These are phyloP conservation scores for Oscheius onirici DNA, from an alignment of 2,888 invertebrate species.

Conservation along the genomic window DNA sequence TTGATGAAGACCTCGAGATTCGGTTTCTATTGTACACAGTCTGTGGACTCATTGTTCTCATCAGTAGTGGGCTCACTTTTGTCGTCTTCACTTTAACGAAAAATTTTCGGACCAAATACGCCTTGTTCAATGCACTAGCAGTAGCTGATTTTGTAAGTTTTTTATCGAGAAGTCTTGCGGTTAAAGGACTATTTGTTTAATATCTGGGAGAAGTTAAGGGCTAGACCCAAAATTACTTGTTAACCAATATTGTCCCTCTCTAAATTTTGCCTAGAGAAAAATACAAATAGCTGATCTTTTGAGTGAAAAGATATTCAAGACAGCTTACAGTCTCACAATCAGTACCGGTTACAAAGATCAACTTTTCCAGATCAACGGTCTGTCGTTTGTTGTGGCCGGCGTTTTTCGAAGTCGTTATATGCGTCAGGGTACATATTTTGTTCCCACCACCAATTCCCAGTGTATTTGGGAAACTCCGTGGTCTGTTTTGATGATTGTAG, in stretches of 20 bases:
- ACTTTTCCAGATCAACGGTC: conserved; percentile 50
- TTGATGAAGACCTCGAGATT: conserved; percentile 32
- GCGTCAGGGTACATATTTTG: conserved; percentile 31
- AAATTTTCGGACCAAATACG: conserved; percentile 48
- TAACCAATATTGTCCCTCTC: too few relatives aligned
- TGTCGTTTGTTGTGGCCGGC: conserved; percentile 48
- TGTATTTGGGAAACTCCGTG: conserved; percentile 47
- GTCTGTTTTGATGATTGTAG: conserved; percentile 50
- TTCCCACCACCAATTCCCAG: conserved; percentile 36
- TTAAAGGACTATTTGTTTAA: not conserved
- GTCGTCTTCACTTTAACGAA: conserved; percentile 48
- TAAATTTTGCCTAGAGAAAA: too few relatives aligned
- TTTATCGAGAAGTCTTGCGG: not conserved
- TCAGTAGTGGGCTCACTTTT: conserved; percentile 42
- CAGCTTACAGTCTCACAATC: too few relatives aligned
- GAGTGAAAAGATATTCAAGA: too few relatives aligned
- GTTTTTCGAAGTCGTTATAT: conserved; percentile 37
- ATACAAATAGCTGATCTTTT: too few relatives aligned
- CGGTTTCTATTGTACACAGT: conserved; percentile 44
- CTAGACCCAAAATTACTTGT: too few relatives aligned
- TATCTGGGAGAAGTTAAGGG: too few relatives aligned
- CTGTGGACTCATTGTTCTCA: conserved; percentile 43
- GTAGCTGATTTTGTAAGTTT: conserved; percentile 48
- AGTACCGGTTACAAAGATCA: too few relatives aligned
- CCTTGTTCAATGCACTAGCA: conserved; percentile 45